These are phyloP conservation scores for Musca vetustissima DNA, from an alignment of 1,140 invertebrate species.

Conservation along the genomic window DNA sequence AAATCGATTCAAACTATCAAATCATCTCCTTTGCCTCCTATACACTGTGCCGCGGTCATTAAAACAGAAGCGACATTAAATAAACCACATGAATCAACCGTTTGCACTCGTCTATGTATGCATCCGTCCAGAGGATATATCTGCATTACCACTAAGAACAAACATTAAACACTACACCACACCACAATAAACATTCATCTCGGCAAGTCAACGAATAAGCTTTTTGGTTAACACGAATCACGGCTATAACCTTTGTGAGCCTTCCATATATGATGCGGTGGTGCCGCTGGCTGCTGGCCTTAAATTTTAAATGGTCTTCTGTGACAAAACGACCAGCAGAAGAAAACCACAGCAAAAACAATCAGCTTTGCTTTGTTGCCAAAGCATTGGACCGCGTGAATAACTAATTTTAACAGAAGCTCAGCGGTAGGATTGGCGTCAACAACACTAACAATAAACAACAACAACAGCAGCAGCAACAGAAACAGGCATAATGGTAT, in stretches of 20 bases:
- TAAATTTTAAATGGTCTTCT: slow-evolving; percentile 12
- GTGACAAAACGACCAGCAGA: slow-evolving; percentile 7
- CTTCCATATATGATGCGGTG: not conserved
- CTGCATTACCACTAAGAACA: not conserved
- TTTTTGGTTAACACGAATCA: slow-evolving; percentile 9
- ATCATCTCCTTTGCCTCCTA: no score
- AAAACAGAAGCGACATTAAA: slow-evolving; percentile 27
- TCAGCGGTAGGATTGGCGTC: not conserved
- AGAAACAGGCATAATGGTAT: not conserved
- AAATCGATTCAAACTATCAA: no score
- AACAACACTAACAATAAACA: slow-evolving; percentile 1
- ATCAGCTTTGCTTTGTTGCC: not conserved
- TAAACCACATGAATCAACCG: slow-evolving; percentile 19
- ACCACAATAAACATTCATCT: no score
- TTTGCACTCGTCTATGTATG: no score
- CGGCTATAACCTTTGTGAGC: slow-evolving; percentile 19
- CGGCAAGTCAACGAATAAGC: no score
- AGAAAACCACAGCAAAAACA: not conserved
- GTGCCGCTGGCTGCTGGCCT: not conserved
- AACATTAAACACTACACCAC: no score
- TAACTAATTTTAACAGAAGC: slow-evolving; percentile 31
- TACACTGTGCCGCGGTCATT: slow-evolving; percentile 15
- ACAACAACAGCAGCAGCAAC: slow-evolving; percentile 1
- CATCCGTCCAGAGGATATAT: not conserved
- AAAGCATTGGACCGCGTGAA: slow-evolving; percentile 26